Conservation (phyloP, 92 coral and sea anemone genomes). For the Heteractis magnifica region DNA sequence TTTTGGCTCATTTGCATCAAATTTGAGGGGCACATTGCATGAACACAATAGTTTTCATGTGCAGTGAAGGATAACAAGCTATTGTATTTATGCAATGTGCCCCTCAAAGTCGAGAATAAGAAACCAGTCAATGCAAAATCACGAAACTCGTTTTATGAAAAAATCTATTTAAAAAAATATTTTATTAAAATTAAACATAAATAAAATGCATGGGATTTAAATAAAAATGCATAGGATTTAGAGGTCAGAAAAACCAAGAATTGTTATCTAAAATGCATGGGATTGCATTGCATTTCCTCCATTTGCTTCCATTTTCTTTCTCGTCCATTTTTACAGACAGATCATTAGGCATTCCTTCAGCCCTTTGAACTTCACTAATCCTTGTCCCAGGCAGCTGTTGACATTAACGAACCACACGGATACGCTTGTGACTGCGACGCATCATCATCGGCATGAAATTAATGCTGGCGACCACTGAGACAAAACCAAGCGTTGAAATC, state of each 20-base stretch:
- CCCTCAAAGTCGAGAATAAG: too few species aligned
- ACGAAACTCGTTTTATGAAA: too few species aligned
- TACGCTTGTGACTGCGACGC: not conserved
- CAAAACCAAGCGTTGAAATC: slow-evolving; percentile 9
- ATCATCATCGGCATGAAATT: slow-evolving; percentile 21
- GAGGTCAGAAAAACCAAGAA: too few species aligned
- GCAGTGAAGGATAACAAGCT: too few species aligned
- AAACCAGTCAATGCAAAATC: too few species aligned
- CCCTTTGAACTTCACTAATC: slow-evolving; percentile 6
- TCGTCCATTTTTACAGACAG: not conserved
- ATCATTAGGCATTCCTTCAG: not conserved
- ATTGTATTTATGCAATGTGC: too few species aligned
- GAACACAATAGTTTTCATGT: too few species aligned
- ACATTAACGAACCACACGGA: not conserved
- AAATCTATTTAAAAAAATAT: too few species aligned
- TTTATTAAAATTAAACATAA: too few species aligned
- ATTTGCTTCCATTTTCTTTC: not conserved
- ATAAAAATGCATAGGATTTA: too few species aligned
- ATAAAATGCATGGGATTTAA: not conserved
- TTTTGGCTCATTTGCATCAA: too few species aligned
- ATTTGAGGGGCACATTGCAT: too few species aligned
- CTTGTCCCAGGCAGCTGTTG: slow-evolving; percentile 1
- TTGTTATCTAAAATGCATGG: not conserved
- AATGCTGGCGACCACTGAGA: slow-evolving; percentile 19
- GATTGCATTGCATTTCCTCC: not conserved